phyloP scores from a whole-genome alignment of 2,888 invertebrate genomes.

The Lochmaea capreae region DNA sequence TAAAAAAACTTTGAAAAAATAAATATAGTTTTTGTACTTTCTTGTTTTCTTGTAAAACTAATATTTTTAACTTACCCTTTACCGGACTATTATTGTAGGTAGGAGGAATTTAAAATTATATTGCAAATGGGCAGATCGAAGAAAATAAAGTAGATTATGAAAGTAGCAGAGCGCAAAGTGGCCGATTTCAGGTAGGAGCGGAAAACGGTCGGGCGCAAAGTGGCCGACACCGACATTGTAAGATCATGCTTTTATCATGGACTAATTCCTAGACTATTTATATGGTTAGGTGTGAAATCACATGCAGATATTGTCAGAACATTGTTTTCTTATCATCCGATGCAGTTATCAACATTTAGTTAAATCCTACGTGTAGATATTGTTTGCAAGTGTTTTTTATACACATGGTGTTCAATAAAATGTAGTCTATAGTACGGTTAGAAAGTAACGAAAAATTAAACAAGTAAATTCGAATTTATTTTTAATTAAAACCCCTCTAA shows the following conservation, averaged over 20 bases:
- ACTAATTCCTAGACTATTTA: slow-evolving; percentile 19
- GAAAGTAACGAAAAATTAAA: neutral
- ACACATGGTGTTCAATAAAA: slow-evolving; percentile 25
- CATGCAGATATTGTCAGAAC: slow-evolving; percentile 36
- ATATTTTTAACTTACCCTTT: no score
- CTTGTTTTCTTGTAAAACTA: no score
- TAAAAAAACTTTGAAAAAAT: no score
- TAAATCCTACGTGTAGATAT: slow-evolving; percentile 27
- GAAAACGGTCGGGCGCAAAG: no score
- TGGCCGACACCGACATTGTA: no score
- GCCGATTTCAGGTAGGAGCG: no score
- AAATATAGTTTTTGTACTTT: no score
- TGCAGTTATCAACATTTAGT: slow-evolving; percentile 35
- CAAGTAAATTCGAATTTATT: neutral
- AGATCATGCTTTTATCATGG: slow-evolving; percentile 13
- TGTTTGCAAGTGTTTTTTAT: slow-evolving; percentile 26
- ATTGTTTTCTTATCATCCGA: slow-evolving; percentile 26
- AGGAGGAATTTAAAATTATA: no score
- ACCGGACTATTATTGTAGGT: no score
- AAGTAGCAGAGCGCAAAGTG: no score
- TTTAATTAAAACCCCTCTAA: neutral
- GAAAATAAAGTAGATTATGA: no score
- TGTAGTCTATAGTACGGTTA: neutral
- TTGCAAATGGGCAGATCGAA: no score
- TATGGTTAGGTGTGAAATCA: slow-evolving; percentile 41